phyloP scores from a whole-genome alignment of 2,113 vertebrate species.

The Zosterops lateralis region DNA sequence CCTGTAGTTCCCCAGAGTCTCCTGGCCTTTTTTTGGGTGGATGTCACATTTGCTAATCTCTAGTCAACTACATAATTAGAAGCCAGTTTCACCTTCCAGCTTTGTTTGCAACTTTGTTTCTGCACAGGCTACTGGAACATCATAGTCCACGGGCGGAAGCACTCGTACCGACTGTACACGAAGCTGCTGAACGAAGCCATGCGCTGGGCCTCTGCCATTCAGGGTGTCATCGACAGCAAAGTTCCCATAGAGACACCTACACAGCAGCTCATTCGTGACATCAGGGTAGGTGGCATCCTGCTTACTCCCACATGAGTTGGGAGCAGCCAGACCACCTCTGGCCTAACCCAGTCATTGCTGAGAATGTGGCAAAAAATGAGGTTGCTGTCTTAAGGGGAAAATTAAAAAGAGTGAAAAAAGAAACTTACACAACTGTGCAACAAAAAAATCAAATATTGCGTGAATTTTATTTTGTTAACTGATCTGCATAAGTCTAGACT shows the following conservation, averaged over 20 bases:
- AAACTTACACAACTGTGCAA: background rate
- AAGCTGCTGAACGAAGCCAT: slow-evolving; percentile 90
- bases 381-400: background rate
- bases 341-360: background rate
- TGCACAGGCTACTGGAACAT: slow-evolving; percentile 89
- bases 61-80: background rate
- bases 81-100: background rate
- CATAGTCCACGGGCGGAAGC: slow-evolving; percentile 87
- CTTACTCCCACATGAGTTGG: background rate
- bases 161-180: slow-evolving; percentile 87
- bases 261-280: slow-evolving; percentile 90
- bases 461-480: background rate
- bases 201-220: slow-evolving; percentile 88
- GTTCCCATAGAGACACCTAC: slow-evolving; percentile 91
- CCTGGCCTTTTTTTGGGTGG: background rate
- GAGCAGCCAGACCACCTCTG: background rate
- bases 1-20: background rate
- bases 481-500: background rate
- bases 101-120: background rate
- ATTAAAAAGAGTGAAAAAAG: background rate
- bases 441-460: background rate
- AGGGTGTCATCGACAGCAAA: slow-evolving; percentile 91
- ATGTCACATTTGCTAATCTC: background rate
- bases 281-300: slow-evolving; percentile 76
- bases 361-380: background rate